Base-by-base conservation (phyloP, 2,888 invertebrate genomes). In the Altica lythri region DNA sequence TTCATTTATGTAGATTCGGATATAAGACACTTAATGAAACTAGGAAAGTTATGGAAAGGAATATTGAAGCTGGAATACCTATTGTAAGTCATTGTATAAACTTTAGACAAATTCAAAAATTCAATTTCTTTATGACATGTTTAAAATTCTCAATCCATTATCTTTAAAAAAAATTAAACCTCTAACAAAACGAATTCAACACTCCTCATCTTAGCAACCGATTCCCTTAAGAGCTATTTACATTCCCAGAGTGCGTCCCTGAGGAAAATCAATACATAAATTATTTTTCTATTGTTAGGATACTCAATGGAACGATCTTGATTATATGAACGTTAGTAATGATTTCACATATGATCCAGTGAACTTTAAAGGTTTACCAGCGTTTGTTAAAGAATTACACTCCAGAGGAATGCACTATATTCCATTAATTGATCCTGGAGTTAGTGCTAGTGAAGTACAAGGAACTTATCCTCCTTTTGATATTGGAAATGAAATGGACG, bases 271-370 rank as follows among this genome's bases (percentile, higher is more conserved):
- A n/a, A n/a, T n/a, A 44, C 18, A 10, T 30, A 5, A 45, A 47
- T 22, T 17, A 25, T 16, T 10, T 19, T 50, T 18, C 17, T 65
- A 62, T 3, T n/a, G n/a, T n/a, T 46, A 72, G 88, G 89, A 89
- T 65, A 85, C 86, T 0, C 89, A 90, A 70, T 92, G 90, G 89
- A 90, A 89, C 67, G 92, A 92, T 73, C 81, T 92, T 57, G 92
- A 92, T 75, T 91, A 90, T 70, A 92, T 92, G 92, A 78, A 84
- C 16, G 78, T 84, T 43, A 81, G 81, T 55, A 89, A 90, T 71
- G 90, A 90, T 72, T 93, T 93, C 69, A 91, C 91, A 0, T 85
- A 86, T 66, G 84, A 89, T 68, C 74, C 76, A n/a, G 71, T 73
- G 0, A 81, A 80, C 22, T 91, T 80, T 72, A 79, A 78, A 35